Evolutionary conservation across 2,113 vertebrate genomes (phyloP).

Genomic region (Xiphias gladius): DNA sequence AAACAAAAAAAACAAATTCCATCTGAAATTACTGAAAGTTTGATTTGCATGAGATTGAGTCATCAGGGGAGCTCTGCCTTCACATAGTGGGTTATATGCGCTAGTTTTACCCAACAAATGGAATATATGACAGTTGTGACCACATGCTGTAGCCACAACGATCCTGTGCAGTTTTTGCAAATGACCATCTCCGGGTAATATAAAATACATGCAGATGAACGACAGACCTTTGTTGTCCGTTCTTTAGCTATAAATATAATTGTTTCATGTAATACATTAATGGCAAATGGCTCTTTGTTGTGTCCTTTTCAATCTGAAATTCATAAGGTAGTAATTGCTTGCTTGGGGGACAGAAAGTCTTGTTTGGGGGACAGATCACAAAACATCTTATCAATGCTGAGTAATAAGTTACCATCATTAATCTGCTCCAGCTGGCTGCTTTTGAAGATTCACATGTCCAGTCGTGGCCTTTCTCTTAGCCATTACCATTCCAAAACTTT

Average conservation of each 20-base stretch:
- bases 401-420: background rate
- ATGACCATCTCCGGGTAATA: background rate
- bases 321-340: background rate
- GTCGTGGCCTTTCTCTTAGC: background rate
- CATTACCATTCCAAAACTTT: background rate
- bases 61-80: too few relatives aligned
- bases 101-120: background rate
- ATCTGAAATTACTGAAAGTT: background rate
- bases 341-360: background rate
- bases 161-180: background rate
- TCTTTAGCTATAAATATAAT: background rate
- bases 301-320: background rate
- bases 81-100: too few relatives aligned
- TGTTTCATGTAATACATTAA: background rate
- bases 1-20: background rate
- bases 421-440: background rate
- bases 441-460: background rate
- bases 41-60: too few relatives aligned
- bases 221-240: background rate
- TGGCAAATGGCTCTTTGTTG: background rate
- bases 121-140: background rate
- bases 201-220: background rate
- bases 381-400: background rate
- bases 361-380: slow-evolving; percentile 1
- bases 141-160: too few relatives aligned